These are phyloP conservation scores for Phortica magna DNA, from an alignment of 2,888 invertebrate genomes.

Conservation along the genomic window DNA sequence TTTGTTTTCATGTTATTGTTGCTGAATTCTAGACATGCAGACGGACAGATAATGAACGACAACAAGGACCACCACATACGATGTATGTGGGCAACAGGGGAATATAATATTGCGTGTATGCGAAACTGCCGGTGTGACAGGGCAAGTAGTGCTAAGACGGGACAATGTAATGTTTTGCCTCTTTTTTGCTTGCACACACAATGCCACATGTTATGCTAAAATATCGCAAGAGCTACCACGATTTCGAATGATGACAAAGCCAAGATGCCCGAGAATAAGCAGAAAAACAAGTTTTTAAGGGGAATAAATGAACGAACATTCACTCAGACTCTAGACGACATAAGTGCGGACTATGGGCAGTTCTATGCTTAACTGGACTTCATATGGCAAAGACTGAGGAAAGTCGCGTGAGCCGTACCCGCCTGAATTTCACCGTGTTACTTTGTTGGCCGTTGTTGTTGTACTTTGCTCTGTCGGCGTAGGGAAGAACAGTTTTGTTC, in stretches of 20 bases:
- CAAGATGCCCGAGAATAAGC: conserved; percentile 9
- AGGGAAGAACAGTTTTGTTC: conserved; percentile 26
- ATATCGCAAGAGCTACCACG: conserved; percentile 47
- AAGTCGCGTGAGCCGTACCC: background rate
- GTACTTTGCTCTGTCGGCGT: conserved; percentile 18
- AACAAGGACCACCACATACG: conserved; percentile 6
- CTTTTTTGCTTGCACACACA: conserved; percentile 45
- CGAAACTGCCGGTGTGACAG: conserved; percentile 30
- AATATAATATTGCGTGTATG: conserved; percentile 40
- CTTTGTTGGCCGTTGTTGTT: conserved; percentile 41
- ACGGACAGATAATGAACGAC: conserved; percentile 38
- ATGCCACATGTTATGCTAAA: conserved; percentile 40
- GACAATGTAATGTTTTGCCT: conserved; percentile 49
- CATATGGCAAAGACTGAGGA: background rate
- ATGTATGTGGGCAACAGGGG: conserved; percentile 35
- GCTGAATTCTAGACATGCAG: conserved; percentile 17
- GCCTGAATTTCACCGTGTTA: conserved; percentile 28
- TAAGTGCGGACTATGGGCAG: conserved; percentile 26
- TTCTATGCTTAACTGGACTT: background rate
- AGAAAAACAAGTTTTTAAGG: background rate
- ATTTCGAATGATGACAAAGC: conserved; percentile 17
- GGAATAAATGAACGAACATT: conserved; percentile 2
- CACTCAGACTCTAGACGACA: conserved; percentile 1
- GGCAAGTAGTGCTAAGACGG: conserved; percentile 11
- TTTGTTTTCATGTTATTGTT: conserved; percentile 10